Evolutionary conservation across 1,140 invertebrate species (phyloP), one percentile per base, ranked within the genome.

Genomic region (Anastatus disparis): DNA sequence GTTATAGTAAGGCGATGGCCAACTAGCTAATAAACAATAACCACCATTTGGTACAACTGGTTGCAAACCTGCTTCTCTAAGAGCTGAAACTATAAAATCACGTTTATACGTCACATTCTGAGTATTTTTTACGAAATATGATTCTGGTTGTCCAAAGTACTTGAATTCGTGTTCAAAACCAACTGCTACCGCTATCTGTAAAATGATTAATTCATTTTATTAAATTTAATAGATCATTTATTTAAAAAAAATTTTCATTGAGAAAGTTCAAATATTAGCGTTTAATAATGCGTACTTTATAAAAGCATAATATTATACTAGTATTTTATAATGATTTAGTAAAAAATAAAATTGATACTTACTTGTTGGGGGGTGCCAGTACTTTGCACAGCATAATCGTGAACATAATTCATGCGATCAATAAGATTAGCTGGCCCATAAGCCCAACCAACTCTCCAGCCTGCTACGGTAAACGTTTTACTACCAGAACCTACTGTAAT

Each of bases 401-500:
- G 97, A 10, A 98, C 90, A 62, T 94, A 89, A 82, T 94, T 91
- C 20, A 97, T 82, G 76, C 97, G 94, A 17, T 86, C 83, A 68
- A 99, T 91, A 2, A 98, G 85, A 74, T 90, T 84, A 4, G 89
- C 88, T 1, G 95, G 94, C 3, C 94, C 95, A 82, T 99, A 95
- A 0, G 94, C 94, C n/a, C n/a, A n/a, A n/a, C n/a, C n/a, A n/a
- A n/a, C n/a, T n/a, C n/a, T n/a, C n/a, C n/a, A n/a, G n/a, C 98
- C 98, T 6, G 98, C 99, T 3, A 96, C 95, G 74, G 94, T 96
- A 84, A 99, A 99, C 0, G 96, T 96, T 88, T 99, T 99, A 0
- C 98, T 97, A 0, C 96, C 97, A 52, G 96, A 98, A 0, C 98
- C 97, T 76, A 99, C 92, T 0, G 97, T 99, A 22, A 99, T 93